Percentiles rank a stretch among this genome's conserved stretches.
Evolutionary conservation across 2,888 invertebrate genomes (phyloP).

Genomic region (Caenorhabditis sp.): DNA sequence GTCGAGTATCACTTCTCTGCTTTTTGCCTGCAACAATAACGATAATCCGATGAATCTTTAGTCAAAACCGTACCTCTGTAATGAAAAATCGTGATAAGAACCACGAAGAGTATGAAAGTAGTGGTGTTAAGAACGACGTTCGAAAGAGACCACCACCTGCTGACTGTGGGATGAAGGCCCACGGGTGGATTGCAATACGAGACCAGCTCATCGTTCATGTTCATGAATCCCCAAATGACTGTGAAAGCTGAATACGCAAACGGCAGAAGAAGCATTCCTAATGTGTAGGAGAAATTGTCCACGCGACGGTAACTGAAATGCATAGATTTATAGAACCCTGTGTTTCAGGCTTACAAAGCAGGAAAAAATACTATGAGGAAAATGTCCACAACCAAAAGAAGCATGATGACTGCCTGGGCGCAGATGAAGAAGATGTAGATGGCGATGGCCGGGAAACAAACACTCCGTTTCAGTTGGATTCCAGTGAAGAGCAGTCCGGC

Average conservation of each 20-base stretch:
- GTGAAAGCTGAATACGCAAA: constrained; percentile 23
- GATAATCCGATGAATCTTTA: background rate
- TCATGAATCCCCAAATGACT: constrained; percentile 31
- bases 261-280: constrained; percentile 14
- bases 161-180: constrained; percentile 33
- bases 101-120: constrained; percentile 5
- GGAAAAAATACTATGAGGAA: constrained; percentile 42
- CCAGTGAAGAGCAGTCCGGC: constrained; percentile 28
- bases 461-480: constrained; percentile 30
- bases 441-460: constrained; percentile 39
- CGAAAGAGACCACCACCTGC: constrained; percentile 41
- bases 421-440: constrained; percentile 45
- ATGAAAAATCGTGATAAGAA: constrained; percentile 19
- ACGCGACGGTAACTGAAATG: constrained; percentile 25
- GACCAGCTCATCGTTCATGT: constrained; percentile 30
- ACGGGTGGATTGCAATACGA: constrained; percentile 51
- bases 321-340: too few species aligned
- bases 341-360: too few species aligned
- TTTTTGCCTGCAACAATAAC: constrained; percentile 19
- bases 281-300: constrained; percentile 2
- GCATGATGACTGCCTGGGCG: constrained; percentile 42
- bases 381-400: constrained; percentile 35
- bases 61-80: constrained; percentile 3
- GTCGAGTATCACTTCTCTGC: constrained; percentile 30
- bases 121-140: constrained; percentile 22